A percentile compares a stretch with the other conserved stretches of the same genome.
phyloP scores from a whole-genome alignment of 1,140 invertebrate genomes.

The Ctenoplectra terminalis region DNA sequence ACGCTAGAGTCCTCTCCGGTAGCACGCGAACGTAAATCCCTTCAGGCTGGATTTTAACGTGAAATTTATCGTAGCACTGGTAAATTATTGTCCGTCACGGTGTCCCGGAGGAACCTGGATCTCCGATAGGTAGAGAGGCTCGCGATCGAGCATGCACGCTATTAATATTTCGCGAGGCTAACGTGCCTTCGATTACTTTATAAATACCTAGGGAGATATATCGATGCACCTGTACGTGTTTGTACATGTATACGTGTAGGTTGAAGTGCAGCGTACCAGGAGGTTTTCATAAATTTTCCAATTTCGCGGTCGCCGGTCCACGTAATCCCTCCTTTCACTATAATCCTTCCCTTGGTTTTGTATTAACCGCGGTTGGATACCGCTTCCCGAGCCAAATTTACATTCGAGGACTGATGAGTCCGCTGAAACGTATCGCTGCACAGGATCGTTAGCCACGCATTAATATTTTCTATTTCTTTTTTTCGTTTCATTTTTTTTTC shows the following conservation, averaged over 20 bases:
- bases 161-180: slow-evolving; percentile 73
- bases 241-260: neutral
- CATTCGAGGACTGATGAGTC: slow-evolving; percentile 47
- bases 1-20: slow-evolving; percentile 57
- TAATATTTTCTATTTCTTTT: slow-evolving; percentile 6
- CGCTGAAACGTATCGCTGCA: slow-evolving; percentile 23
- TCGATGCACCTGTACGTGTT: neutral
- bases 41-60: slow-evolving; percentile 77
- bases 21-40: slow-evolving; percentile 72
- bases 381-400: slow-evolving; percentile 28
- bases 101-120: slow-evolving; percentile 22
- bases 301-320: slow-evolving; percentile 29
- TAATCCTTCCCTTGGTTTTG: slow-evolving; percentile 43
- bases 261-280: neutral
- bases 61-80: slow-evolving; percentile 72
- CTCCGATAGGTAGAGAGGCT: neutral
- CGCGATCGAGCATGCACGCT: slow-evolving; percentile 58
- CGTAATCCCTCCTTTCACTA: slow-evolving; percentile 37
- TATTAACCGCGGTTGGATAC: slow-evolving; percentile 35
- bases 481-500: no score
- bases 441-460: neutral
- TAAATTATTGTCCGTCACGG: slow-evolving; percentile 72
- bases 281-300: slow-evolving; percentile 56
- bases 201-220: slow-evolving; percentile 25
- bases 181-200: slow-evolving; percentile 60